A percentile compares a stretch with the other conserved stretches of the same genome.
Evolutionary conservation across 2,888 invertebrate species (phyloP).

Genomic region (Folsomia manolachei): DNA sequence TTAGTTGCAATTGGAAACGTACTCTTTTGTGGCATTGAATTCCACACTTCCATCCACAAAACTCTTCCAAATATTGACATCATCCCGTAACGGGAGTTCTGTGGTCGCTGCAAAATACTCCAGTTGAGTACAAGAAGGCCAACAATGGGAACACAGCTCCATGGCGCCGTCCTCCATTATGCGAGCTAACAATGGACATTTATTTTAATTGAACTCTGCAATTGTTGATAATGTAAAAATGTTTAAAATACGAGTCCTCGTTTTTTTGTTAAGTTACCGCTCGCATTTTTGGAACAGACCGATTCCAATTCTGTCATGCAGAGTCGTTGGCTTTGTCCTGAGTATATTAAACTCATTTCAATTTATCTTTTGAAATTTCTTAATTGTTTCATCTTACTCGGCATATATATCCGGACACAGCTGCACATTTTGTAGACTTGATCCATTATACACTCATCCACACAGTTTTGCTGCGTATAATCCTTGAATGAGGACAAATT

Average conservation of each 20-base stretch:
- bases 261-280: no score
- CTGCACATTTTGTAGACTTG: conserved; percentile 23
- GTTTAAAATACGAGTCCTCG: no score
- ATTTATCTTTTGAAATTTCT: no score
- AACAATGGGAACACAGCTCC: conserved; percentile 25
- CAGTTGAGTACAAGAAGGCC: conserved; percentile 33
- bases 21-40: no score
- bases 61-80: conserved; percentile 24
- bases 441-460: conserved; percentile 37
- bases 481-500: conserved; percentile 26
- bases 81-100: conserved; percentile 13
- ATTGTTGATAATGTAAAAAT: no score
- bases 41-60: background rate
- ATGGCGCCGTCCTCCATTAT: no score
- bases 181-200: no score
- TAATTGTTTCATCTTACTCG: conserved; percentile 25
- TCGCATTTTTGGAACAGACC: no score
- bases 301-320: no score
- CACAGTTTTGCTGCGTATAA: conserved; percentile 38
- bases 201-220: no score
- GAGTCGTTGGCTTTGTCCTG: no score
- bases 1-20: background rate
- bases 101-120: conserved; percentile 15
- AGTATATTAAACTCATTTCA: no score
- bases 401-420: conserved; percentile 38